Base-by-base conservation (phyloP, 1,140 invertebrate species). In the Drosophila nigrodunni region DNA sequence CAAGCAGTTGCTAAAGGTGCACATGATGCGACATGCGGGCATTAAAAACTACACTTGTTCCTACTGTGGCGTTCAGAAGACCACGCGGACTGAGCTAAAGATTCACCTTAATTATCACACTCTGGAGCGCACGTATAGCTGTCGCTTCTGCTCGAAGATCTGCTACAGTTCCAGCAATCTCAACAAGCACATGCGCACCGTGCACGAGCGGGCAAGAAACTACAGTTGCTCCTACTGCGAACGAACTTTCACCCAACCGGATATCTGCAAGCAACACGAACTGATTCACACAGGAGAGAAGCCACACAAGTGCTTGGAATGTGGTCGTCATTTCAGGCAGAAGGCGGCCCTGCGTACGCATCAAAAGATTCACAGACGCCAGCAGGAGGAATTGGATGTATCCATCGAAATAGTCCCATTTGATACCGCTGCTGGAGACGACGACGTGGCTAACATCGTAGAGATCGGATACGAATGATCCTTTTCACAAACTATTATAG, bases 221-320 rank as follows among this genome's bases (percentile, higher is more conserved):
- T 82, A 74, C 52, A 50, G 49, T 0, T 88, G 85, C n/a, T 66
- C 68, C 21, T 69, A 69, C 70, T 88, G 85, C 25, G 76, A 80
- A 1, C 62, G 65, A 3, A 69, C 68, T 4, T 88, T 88, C 54
- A 74, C 69, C 6, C 83, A 88, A 52, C 64, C 69, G 0, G 85
- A 77, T n/a, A 85, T 80, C 3, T 72, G 75, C 7, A 79, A 82
- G 15, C 77, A 88, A 41, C 85, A 88, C 41, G 78, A 82, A 60
- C 77, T 88, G 34, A 85, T 71, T 9, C 85, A 88, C 37, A 88
- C 85, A 41, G 95, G 95, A 2, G 94, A 93, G 66, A 91, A 85
- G 21, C 83, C 83, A 7, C 74, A 88, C 11, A 59, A 57, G 18
- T 88, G 83, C n/a, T n/a, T 30, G 2, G 68, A 77, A 15, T 83